These are phyloP conservation scores for Cataglyphis hispanica DNA, from an alignment of 1,140 invertebrate species.

Conservation along the genomic window DNA sequence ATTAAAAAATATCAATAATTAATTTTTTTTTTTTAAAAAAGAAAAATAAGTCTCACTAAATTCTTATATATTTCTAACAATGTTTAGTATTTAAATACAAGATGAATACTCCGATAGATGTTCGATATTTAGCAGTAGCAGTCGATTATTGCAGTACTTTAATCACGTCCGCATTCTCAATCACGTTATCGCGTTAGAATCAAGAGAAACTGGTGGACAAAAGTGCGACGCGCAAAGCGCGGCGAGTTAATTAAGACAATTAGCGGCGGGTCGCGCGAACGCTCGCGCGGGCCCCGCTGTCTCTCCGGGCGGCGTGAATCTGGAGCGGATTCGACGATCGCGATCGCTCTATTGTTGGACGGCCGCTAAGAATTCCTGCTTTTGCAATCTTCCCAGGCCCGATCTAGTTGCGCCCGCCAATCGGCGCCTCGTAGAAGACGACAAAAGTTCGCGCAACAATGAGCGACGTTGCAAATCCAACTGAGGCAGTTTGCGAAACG, in stretches of 20 bases:
- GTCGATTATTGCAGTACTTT: not conserved
- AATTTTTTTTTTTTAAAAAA: not conserved
- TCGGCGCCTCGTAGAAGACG: constrained; percentile 70
- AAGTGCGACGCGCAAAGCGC: constrained; percentile 17
- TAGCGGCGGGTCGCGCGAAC: constrained; percentile 48
- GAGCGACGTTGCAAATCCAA: constrained; percentile 73
- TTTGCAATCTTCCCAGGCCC: constrained; percentile 83
- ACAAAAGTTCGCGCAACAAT: constrained; percentile 76
- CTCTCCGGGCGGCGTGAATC: constrained; percentile 63
- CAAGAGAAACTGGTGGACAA: not conserved
- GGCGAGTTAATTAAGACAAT: constrained; percentile 55
- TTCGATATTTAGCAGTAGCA: not conserved
- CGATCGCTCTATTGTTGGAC: constrained; percentile 77
- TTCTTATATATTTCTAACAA: not conserved
- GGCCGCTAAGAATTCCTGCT: constrained; percentile 80
- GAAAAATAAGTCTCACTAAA: not conserved
- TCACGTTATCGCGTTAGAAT: constrained; percentile 42
- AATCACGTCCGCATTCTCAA: constrained; percentile 17
- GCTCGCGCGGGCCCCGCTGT: constrained; percentile 28
- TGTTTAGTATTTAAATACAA: not conserved
- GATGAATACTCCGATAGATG: not conserved
- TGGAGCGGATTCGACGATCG: constrained; percentile 79
- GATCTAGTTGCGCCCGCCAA: constrained; percentile 70
- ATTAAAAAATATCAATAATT: not conserved
- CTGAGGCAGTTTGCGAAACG: constrained; percentile 70